phyloP scores from a whole-genome alignment of 2,113 vertebrate species.

The Redunca redunca region DNA sequence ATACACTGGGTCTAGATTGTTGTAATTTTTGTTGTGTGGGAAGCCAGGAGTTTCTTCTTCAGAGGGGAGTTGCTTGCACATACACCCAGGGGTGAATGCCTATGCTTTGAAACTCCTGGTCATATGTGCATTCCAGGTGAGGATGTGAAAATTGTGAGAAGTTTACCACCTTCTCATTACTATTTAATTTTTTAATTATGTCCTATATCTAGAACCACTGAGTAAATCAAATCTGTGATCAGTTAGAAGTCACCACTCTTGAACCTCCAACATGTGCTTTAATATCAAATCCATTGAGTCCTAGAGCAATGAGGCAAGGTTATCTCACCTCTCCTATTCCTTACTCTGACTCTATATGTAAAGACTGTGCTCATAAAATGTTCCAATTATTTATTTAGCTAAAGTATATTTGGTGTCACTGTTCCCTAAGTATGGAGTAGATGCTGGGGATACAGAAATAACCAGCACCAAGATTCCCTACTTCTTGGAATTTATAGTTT shows the following conservation, averaged over 20 bases:
- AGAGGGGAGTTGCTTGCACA: background rate
- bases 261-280: background rate
- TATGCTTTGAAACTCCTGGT: background rate
- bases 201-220: background rate
- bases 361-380: background rate
- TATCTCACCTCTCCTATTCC: background rate
- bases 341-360: background rate
- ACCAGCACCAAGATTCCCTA: background rate
- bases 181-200: background rate
- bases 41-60: background rate
- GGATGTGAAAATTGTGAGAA: background rate
- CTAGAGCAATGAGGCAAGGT: background rate
- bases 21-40: background rate
- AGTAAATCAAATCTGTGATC: background rate
- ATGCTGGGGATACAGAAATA: background rate
- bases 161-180: background rate
- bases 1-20: background rate
- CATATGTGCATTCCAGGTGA: background rate
- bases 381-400: background rate
- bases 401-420: background rate
- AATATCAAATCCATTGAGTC: background rate
- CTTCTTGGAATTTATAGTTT: background rate
- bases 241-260: background rate
- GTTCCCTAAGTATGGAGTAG: background rate
- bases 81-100: background rate